Percentiles rank a stretch among this genome's conserved stretches.
Evolutionary conservation across 2,888 invertebrate genomes (phyloP).

Genomic region (Antitype chi): DNA sequence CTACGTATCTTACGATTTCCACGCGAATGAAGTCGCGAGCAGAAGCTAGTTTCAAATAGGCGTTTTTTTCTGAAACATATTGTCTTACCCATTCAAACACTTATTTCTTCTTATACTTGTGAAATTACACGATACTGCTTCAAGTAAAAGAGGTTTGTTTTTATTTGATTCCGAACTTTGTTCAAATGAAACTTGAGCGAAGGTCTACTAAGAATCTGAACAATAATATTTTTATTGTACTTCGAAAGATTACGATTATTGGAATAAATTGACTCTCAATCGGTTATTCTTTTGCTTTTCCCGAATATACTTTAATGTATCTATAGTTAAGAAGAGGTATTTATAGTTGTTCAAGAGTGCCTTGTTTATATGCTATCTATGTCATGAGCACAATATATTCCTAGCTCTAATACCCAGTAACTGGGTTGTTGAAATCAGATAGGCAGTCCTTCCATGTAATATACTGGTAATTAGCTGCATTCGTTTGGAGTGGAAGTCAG

Average conservation of each 20-base stretch:
- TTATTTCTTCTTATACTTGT: slow-evolving; percentile 7
- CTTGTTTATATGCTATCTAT: not conserved
- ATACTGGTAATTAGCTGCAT: not conserved
- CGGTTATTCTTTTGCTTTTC: slow-evolving; percentile 15
- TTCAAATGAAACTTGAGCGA: slow-evolving; percentile 37
- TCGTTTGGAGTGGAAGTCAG: fast-evolving
- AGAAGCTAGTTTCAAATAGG: not conserved
- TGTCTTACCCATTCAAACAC: slow-evolving; percentile 8
- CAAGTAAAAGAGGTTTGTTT: slow-evolving; percentile 23
- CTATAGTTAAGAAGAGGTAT: not conserved
- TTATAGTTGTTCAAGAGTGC: not conserved
- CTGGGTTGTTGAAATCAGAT: not conserved
- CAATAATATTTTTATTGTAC: slow-evolving; percentile 41
- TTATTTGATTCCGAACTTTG: slow-evolving; percentile 40
- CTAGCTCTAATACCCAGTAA: not conserved
- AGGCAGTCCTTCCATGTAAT: too few relatives aligned
- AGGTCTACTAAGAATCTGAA: slow-evolving; percentile 23
- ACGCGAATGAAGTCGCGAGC: not conserved
- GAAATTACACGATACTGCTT: slow-evolving; percentile 8
- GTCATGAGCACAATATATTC: too few relatives aligned
- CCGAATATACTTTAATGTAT: not conserved
- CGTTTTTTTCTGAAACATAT: not conserved
- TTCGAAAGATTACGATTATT: slow-evolving; percentile 31
- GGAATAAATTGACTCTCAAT: slow-evolving; percentile 26
- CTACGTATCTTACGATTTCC: too few relatives aligned